Evolutionary conservation across 2,888 invertebrate species (phyloP), one percentile per base, ranked within the genome.

Genomic region (Magallana nippona): DNA sequence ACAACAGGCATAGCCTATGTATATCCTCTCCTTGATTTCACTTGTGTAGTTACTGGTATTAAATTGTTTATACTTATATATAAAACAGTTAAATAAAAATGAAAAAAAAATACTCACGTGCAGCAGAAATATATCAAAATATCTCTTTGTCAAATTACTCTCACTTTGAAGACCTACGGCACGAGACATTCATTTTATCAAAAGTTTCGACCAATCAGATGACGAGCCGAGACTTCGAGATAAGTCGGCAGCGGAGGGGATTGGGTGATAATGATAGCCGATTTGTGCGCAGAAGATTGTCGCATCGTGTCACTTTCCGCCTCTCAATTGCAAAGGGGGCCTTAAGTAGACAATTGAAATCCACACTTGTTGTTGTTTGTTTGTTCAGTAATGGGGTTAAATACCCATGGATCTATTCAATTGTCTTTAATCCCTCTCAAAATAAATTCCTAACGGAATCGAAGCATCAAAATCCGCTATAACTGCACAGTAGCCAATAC

Each of bases 111-210:
- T 22, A 71, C 71, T 71, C 71, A 71, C 71, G 32, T 71, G 19
- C 27, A 27, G 71, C 71, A 71, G 71, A 71, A 71, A 71, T 71
- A 71, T 71, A 17, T 71, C 13, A 22, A 44, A 8, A 44, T 22
- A 71, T 32, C 71, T 71, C 71, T 22, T 63, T 71, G 71, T 71
- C 71, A 15, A 71, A 71, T 71, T 27, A 15, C n/a, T 60, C 19
- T 10, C 5, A 15, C 32, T 15, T 13, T 71, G 27, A 71, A 71
- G 27, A 2, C 15, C 8, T 2, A 15, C 32, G 2, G 3, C 27
- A 71, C 27, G 15, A 15, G 27, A 27, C 22, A 13, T 71, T 15
- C 15, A 10, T 71, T 71, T 71, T 27, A 27, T 15, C 2, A 27
- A 22, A 22, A 27, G 22, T 15, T 71, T 71, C 32, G 15, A 15